Evolutionary conservation across 2,797 vertebrate genomes (phyloP), one percentile per base, ranked within the genome.

Genomic region (Zenarchopterus dispar): DNA sequence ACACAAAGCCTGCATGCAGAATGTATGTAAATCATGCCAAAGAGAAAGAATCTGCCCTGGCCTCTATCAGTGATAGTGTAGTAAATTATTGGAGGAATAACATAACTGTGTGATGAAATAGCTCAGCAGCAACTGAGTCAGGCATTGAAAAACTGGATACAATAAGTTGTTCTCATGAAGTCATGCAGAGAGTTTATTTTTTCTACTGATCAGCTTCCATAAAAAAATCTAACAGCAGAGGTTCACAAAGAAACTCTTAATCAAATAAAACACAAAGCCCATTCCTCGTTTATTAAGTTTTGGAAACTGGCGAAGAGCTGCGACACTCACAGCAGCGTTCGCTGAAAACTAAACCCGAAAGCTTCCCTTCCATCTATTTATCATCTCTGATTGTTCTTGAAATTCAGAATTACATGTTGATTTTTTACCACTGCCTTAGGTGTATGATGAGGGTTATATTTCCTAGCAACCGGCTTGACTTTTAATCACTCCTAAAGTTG

Each of bases 21-120:
- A 86, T 75, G 53, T 51, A 81, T 82, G 68, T 75, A 73, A 77
- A 78, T 81, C 64, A 53, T 48, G 67, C 63, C 72, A 79, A 62
- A 79, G 48, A 55, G 53, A 56, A 61, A 42, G 23, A 82, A 78
- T 77, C 28, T 67, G 55, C 59, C 45, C 48, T 67, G 65, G 67
- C 6, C 70, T 73, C 74, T 55, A 62, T 78, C 67, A 53, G 7
- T 63, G 67, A 72, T 67, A 51, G 60, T 43, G 21, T 46, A 5
- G 31, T 80, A 62, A 73, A 77, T 86, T 70, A 77, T 68, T 55
- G 55, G 58, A 58, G 48, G 17, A 67, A 70, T 51, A 86, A 70
- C 69, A 79, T 73, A 42, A 70, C 19, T n/a, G 19, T 23, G 56
- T 21, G 52, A 59, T 81, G 56, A 82, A 76, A 84, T 62, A 75